Evolutionary conservation across 2,113 vertebrate genomes (phyloP), one percentile per base, ranked within the genome.

Genomic region (Diglossa brunneiventris): DNA sequence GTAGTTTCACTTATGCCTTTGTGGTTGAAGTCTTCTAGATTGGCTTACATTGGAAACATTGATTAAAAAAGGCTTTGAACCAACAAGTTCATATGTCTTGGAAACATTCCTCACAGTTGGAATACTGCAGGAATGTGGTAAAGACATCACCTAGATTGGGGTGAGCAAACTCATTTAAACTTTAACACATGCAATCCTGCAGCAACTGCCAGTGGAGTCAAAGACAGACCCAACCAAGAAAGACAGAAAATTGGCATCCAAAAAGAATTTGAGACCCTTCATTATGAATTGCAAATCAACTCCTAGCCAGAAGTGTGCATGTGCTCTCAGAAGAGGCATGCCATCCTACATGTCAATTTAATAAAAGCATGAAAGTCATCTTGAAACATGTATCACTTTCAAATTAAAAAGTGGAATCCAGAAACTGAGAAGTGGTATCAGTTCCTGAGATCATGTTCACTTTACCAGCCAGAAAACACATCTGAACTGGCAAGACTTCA

Each of bases 401-500:
- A 87, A 91, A 92, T 93, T 93, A 93, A 94, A 77, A 74, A 70
- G 55, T 47, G 21, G 70, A 93, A 91, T 95, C 92, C 85, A 95
- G 90, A 72, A 89, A 95, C 44, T 67, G 50, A 91, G 76, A 78
- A 90, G 52, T 14, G 31, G 61, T 83, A 92, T 95, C 83, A 86
- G 55, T 63, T 94, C 84, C 85, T 69, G 66, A 86, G 87, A 96
- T 95, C 91, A 79, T 44, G 44, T 82, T 96, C 94, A 56, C 78
- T 86, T 72, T 10, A 80, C 31, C 69, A 90, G 92, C 35, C 86
- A 95, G 70, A 93, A 91, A 68, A 90, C 84, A 87, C 83, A 94
- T 88, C 55, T 78, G 62, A 96, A 93, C 24, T 85, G 88, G 88
- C 85, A 97, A 91, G 61, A 66, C 91, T 95, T 95, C 87, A 90